Base-by-base conservation (phyloP, 2,113 vertebrate species). In the Ailurus styani region DNA sequence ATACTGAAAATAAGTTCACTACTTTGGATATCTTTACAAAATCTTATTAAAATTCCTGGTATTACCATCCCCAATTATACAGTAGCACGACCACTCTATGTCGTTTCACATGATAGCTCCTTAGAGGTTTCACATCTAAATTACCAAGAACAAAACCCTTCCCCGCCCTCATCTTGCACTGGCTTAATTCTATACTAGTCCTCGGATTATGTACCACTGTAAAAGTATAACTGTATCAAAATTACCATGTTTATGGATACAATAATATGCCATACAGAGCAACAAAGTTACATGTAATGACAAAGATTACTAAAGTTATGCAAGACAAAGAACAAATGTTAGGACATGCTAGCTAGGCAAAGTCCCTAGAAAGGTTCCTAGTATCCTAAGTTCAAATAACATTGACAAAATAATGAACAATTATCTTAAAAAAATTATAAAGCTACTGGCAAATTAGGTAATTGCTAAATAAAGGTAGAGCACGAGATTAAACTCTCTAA, bases 51-150 rank as follows among this genome's bases (percentile, higher is more conserved):
- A 97, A 97, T 95, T 97, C 93, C 96, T 18, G 87, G 95, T 96
- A 96, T 96, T 96, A 97, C 96, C 96, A 97, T 86, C 98, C 98
- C 98, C 98, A 98, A 97, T 97, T 87, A 82, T 87, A 98, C 97
- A 98, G 98, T 95, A 98, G 98, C 96, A 98, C 0, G 98, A 98
- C 96, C 98, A 98, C 97, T 57, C 96, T 97, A 55, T 17, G 12
- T 29, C 93, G 57, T 96, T 97, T 98, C 97, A 98, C 97, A 96
- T 98, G 98, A 98, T 98, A 97, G 97, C 77, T 97, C 97, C 77
- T 90, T 94, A 93, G 97, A 98, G 87, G 84, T 97, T 98, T 98
- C 97, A 97, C 95, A 97, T 97, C 96, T 97, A 98, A 95, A 96
- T 97, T 90, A 97, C 95, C 97, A 97, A 97, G 96, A 97, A 98